Conservation (phyloP, 2,888 invertebrate genomes). For the Drosophila algonquin region DNA sequence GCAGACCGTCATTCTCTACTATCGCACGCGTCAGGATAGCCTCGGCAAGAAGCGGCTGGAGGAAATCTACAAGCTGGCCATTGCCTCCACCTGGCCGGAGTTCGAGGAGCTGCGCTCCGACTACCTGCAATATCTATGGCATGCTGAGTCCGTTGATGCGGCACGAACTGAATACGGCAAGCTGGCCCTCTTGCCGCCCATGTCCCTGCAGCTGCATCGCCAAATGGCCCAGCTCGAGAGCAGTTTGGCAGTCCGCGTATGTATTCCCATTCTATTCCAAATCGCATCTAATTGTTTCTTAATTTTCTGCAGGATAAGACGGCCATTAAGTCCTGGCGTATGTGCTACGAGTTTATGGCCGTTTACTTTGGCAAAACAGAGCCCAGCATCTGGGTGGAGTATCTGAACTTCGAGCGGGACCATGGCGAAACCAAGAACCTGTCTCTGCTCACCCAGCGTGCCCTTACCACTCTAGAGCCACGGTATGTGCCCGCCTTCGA, state of each 20-base stretch:
- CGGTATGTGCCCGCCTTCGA: conserved; percentile 58
- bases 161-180: conserved; percentile 87
- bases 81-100: conserved; percentile 62
- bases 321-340: conserved; percentile 85
- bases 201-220: conserved; percentile 86
- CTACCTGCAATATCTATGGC: conserved; percentile 70
- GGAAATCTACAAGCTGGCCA: conserved; percentile 74
- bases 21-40: conserved; percentile 69
- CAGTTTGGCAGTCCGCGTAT: conserved; percentile 52
- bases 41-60: conserved; percentile 63
- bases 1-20: conserved; percentile 76
- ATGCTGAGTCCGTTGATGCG: conserved; percentile 80
- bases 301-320: conserved; percentile 64
- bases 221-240: conserved; percentile 86
- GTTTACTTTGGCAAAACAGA: conserved; percentile 88
- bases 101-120: conserved; percentile 75
- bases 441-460: conserved; percentile 86
- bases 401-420: conserved; percentile 88
- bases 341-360: conserved; percentile 87
- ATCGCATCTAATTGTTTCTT: conserved; percentile 67
- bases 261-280: background rate
- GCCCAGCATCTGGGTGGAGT: conserved; percentile 90
- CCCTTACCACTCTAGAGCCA: conserved; percentile 86
- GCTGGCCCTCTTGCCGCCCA: conserved; percentile 86
- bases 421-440: conserved; percentile 86